Conservation (phyloP, 2,888 invertebrate species). For the Zootermopsis nevadensis region DNA sequence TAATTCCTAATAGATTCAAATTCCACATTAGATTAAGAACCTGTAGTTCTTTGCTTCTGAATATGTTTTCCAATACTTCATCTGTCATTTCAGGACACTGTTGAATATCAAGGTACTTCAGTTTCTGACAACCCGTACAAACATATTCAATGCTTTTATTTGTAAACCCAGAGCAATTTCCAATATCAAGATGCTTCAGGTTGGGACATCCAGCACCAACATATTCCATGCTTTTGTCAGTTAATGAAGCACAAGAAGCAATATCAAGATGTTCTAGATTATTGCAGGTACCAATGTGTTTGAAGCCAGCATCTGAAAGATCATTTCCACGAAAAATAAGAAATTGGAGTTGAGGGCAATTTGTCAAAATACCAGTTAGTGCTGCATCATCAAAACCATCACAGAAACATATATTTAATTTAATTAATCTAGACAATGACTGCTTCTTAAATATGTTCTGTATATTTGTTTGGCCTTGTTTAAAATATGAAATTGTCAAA, state of each 20-base stretch:
- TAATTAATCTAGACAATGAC: background rate
- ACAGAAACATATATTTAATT: background rate
- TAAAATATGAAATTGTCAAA: background rate
- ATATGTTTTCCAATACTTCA: background rate
- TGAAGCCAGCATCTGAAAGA: background rate
- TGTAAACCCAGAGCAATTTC: background rate
- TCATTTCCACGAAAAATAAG: background rate
- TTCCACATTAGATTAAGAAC: background rate
- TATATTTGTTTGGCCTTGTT: background rate
- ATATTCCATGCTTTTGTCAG: conserved; percentile 23
- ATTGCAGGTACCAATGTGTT: conserved; percentile 20
- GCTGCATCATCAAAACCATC: conserved; percentile 1
- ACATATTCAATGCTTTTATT: conserved; percentile 17
- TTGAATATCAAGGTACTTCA: background rate
- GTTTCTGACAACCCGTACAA: background rate
- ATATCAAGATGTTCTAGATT: conserved; percentile 3
- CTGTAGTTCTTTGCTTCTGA: background rate
- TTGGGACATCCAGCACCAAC: conserved; percentile 11
- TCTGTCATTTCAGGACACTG: background rate
- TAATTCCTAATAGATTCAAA: background rate
- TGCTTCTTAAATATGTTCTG: background rate
- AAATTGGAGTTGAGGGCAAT: background rate
- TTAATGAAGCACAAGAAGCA: background rate
- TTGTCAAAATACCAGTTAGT: conserved; percentile 3
- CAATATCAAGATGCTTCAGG: conserved; percentile 9